Base-by-base conservation (phyloP, 2,113 vertebrate species). In the Actenoides lindsayi region DNA sequence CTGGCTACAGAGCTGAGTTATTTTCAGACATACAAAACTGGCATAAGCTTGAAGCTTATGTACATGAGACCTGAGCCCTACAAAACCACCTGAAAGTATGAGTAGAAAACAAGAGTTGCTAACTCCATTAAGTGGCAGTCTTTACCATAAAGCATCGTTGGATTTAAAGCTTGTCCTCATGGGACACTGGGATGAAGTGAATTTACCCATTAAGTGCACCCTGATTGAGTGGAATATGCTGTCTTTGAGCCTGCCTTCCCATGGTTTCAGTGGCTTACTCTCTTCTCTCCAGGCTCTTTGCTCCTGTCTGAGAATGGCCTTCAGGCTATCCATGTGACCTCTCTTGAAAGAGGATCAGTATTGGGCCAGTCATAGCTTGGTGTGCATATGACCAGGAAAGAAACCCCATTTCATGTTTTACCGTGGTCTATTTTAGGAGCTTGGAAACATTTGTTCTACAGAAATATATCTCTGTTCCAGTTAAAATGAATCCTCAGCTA, bases 321-420 rank as follows among this genome's bases (percentile, higher is more conserved):
- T 92, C 88, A 63, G 68, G 64, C 80, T 81, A 68, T 96, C 93
- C 97, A 95, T 88, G 96, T 97, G 97, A 97, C 76, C 77, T 76
- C 62, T 83, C 94, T 93, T 91, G 95, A 95, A 97, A 95, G 51
- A 96, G 92, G 79, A 88, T 86, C 85, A 1, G 42, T 93, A 78
- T 57, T 37, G 33, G 87, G 85, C 95, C 89, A 97, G 96, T 97
- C 97, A 97, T 94, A 92, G 91, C 74, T 70, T 69, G 80, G 50
- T 97, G 92, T 94, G 92, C 95, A 92, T 93, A 95, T 97, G 97
- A 97, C 82, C 91, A 95, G 96, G 94, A 96, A 94, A 95, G 94
- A 97, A 97, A 96, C 90, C 68, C 96, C 93, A 95, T 94, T 96
- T 95, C 93, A 96, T 97, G 92, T 79, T 96, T 91, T 87, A 76